phyloP scores from a whole-genome alignment of 2,797 vertebrate species.

The Anisognathus igniventris region DNA sequence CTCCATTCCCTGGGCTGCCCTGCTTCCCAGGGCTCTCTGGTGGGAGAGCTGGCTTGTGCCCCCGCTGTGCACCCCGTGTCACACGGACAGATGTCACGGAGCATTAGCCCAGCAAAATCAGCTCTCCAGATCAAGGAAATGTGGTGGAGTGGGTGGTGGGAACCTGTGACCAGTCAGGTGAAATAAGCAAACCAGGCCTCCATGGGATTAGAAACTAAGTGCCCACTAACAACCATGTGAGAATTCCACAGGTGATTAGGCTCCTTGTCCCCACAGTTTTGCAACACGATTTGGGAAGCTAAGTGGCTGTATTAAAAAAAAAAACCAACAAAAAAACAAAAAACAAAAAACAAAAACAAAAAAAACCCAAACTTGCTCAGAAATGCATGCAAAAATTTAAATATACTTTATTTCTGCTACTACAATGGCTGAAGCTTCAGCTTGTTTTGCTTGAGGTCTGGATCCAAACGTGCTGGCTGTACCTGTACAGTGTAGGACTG shows the following conservation, averaged over 20 bases:
- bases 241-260: slow-evolving; percentile 29
- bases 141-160: not conserved
- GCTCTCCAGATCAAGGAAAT: not conserved
- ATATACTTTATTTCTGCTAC: slow-evolving; percentile 28
- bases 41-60: not conserved
- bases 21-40: accelerated
- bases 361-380: not conserved
- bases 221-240: not conserved
- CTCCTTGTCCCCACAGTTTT: not conserved
- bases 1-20: not conserved
- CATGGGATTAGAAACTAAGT: not conserved
- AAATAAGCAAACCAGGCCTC: not conserved
- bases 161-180: not conserved
- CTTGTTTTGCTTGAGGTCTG: not conserved
- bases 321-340: too few species aligned
- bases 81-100: accelerated
- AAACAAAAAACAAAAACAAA: too few species aligned
- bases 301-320: not conserved
- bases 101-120: not conserved
- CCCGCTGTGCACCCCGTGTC: accelerated
- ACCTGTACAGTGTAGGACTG: not conserved
- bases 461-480: not conserved
- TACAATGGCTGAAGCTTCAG: not conserved
- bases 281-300: not conserved
- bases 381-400: slow-evolving; percentile 8